phyloP scores from a whole-genome alignment of 2,113 vertebrate genomes.

The Tor tambroides region DNA sequence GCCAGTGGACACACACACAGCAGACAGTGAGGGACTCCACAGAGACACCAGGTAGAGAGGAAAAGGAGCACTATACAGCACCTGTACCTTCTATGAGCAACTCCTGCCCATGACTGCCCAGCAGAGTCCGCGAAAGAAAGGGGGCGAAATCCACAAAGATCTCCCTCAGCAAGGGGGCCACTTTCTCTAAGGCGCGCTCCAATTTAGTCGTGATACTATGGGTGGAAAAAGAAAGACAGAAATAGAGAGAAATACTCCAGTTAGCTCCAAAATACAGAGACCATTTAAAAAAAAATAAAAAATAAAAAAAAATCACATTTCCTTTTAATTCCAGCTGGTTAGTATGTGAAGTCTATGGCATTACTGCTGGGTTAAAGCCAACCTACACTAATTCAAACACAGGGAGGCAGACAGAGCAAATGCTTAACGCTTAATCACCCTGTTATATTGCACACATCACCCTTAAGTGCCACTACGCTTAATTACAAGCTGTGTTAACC shows the following conservation, averaged over 20 bases:
- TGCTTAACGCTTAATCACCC: constrained; percentile 24
- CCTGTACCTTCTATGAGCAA: constrained; percentile 99
- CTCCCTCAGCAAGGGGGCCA: constrained; percentile 95
- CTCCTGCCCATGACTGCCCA: constrained; percentile 99
- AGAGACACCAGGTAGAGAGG: constrained; percentile 76
- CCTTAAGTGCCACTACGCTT: constrained; percentile 10
- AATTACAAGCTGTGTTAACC: constrained; percentile 27
- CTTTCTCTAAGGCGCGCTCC: constrained; percentile 98
- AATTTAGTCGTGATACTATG: constrained; percentile 98
- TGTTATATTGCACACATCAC: constrained; percentile 23
- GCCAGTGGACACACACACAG: constrained; percentile 62
- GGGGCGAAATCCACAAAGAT: constrained; percentile 99
- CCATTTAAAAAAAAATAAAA: no score
- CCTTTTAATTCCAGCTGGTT: constrained; percentile 30
- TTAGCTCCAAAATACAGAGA: constrained; percentile 17
- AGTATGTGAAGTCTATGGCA: constrained; percentile 43
- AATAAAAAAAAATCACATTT: not conserved
- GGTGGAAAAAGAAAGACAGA: constrained; percentile 24
- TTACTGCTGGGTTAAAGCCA: constrained; percentile 40
- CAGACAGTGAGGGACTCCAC: constrained; percentile 70
- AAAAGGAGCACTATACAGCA: constrained; percentile 76
- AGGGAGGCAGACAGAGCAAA: constrained; percentile 37
- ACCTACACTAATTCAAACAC: constrained; percentile 29
- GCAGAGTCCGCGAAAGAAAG: constrained; percentile 93
- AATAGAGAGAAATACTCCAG: constrained; percentile 21